Percentiles rank a stretch among this genome's conserved stretches.
These are phyloP conservation scores for Cremastobaeus sp. DNA, from an alignment of 2,888 invertebrate genomes.

Conservation along the genomic window DNA sequence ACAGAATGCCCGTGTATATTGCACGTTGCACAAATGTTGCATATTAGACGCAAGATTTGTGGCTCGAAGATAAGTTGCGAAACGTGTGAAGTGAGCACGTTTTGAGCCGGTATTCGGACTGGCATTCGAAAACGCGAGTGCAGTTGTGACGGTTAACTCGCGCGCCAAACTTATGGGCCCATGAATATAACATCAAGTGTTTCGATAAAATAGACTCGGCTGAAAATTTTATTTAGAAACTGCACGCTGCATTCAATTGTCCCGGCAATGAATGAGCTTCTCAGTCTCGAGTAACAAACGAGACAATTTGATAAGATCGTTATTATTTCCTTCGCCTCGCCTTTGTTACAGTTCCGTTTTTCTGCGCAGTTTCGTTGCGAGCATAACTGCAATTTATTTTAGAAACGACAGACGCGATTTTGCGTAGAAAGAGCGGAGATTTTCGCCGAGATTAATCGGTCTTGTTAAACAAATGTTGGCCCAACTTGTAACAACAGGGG, in stretches of 20 bases:
- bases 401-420: background rate
- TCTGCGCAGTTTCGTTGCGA: background rate
- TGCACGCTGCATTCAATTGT: slow-evolving; percentile 19
- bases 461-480: background rate
- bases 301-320: slow-evolving; percentile 5
- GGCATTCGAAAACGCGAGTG: slow-evolving; percentile 13
- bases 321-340: background rate
- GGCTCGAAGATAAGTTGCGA: slow-evolving; percentile 25
- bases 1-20: slow-evolving; percentile 50
- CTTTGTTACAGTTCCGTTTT: background rate
- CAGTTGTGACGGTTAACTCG: slow-evolving; percentile 8
- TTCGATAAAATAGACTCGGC: slow-evolving; percentile 20
- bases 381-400: background rate
- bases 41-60: slow-evolving; percentile 46
- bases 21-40: slow-evolving; percentile 40
- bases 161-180: slow-evolving; percentile 22
- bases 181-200: slow-evolving; percentile 38
- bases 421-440: no score
- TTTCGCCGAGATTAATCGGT: no score
- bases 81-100: slow-evolving; percentile 29
- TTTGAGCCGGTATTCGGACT: slow-evolving; percentile 14
- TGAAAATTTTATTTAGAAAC: slow-evolving; percentile 26
- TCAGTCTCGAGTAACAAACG: slow-evolving; percentile 2
- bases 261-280: slow-evolving; percentile 8
- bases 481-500: slow-evolving; percentile 6